phyloP scores from a whole-genome alignment of 2,113 vertebrate genomes.

The Burhinus oedicnemus region DNA sequence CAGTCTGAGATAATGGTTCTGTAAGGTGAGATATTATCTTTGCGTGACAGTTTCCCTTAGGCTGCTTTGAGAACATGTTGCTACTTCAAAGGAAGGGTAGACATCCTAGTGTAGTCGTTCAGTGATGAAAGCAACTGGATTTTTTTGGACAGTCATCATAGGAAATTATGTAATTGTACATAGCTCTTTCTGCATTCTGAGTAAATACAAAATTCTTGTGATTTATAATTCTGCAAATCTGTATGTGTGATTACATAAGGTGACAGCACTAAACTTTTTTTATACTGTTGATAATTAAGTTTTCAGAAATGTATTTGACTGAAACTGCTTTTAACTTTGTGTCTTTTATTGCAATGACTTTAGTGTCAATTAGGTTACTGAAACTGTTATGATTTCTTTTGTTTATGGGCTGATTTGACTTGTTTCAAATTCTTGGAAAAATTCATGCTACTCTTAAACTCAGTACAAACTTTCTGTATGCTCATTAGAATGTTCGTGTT shows the following conservation, averaged over 20 bases:
- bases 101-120: neutral
- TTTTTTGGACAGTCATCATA: neutral
- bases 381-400: neutral
- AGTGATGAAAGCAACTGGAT: neutral
- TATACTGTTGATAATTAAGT: neutral
- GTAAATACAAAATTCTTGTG: neutral
- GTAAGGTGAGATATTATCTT: neutral
- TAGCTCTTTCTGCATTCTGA: neutral
- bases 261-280: neutral
- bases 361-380: neutral
- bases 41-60: neutral
- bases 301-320: neutral
- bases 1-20: neutral
- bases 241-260: neutral
- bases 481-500: no score
- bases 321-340: neutral
- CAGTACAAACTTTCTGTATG: no score
- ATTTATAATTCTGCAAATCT: neutral
- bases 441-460: no score
- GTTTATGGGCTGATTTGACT: no score
- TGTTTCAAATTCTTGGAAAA: no score
- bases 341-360: neutral
- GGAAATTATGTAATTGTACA: neutral
- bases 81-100: neutral
- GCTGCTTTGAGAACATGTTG: neutral